Conservation (phyloP, 2,888 invertebrate species). For the Agrochola circellaris region DNA sequence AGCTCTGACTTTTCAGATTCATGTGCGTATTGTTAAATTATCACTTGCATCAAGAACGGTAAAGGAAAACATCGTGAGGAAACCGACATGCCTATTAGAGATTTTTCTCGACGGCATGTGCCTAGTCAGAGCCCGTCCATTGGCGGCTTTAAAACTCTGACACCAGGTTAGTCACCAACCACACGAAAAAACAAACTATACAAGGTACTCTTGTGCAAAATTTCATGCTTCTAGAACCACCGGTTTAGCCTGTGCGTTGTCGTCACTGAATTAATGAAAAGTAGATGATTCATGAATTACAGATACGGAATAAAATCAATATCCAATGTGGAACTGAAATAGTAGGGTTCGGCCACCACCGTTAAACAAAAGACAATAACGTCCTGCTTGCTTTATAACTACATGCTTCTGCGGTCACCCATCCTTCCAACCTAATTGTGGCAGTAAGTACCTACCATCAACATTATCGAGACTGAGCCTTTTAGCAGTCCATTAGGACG, state of each 20-base stretch:
- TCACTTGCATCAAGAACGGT: too few relatives aligned
- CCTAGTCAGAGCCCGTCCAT: too few relatives aligned
- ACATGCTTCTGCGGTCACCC: not conserved
- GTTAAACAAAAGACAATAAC: not conserved
- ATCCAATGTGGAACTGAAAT: not conserved
- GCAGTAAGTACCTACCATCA: not conserved
- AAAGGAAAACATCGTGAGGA: too few relatives aligned
- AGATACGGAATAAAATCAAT: not conserved
- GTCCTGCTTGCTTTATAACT: not conserved
- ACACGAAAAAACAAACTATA: too few relatives aligned
- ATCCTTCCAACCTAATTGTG: not conserved
- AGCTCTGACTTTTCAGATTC: too few relatives aligned
- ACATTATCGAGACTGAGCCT: slow-evolving; percentile 1
- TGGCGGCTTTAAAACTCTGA: too few relatives aligned
- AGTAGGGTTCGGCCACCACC: too few relatives aligned
- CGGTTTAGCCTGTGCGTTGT: not conserved
- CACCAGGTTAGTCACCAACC: too few relatives aligned
- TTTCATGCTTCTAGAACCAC: not conserved
- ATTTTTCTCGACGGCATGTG: too few relatives aligned
- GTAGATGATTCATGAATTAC: not conserved
- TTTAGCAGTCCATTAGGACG: slow-evolving; percentile 22
- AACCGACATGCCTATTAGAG: too few relatives aligned
- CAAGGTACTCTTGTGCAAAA: not conserved
- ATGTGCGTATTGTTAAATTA: too few relatives aligned
- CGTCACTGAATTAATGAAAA: not conserved